These are phyloP conservation scores for Polymixis flavicincta DNA, from an alignment of 2,888 invertebrate genomes.

Conservation along the genomic window DNA sequence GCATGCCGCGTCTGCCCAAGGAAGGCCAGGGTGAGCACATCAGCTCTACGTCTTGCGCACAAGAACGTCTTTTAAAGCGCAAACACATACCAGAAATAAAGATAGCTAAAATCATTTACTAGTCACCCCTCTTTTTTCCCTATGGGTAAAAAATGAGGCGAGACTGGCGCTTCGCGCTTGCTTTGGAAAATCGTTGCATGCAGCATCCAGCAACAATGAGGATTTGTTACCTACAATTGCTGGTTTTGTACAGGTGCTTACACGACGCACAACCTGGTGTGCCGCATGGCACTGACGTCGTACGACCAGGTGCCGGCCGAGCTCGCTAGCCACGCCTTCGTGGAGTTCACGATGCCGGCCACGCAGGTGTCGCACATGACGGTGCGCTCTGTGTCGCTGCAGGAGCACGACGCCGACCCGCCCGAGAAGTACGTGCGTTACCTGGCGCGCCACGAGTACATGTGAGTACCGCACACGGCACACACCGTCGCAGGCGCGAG, in stretches of 20 bases:
- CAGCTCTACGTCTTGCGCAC: no score
- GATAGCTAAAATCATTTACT: no score
- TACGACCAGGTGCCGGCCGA: conserved; percentile 99
- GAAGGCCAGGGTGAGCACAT: conserved; percentile 97
- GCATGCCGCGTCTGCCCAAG: conserved; percentile 99
- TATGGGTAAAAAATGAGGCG: not conserved
- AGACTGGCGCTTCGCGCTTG: not conserved
- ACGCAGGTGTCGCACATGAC: conserved; percentile 97
- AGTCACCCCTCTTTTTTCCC: no score
- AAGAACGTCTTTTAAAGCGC: not conserved
- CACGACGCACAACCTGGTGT: conserved; percentile 98
- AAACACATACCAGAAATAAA: not conserved
- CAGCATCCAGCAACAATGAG: not conserved
- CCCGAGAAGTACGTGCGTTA: conserved; percentile 99
- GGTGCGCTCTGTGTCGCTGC: conserved; percentile 97
- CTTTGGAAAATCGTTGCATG: not conserved
- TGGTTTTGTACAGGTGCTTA: conserved; percentile 94
- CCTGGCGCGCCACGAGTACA: conserved; percentile 98
- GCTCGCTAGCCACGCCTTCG: conserved; percentile 96
- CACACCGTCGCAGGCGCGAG: not conserved
- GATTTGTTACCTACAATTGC: no score
- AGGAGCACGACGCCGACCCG: conserved; percentile 96
- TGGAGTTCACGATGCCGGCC: conserved; percentile 99
- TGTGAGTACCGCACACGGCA: conserved; percentile 87
- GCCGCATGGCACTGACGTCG: conserved; percentile 98